phyloP scores from a whole-genome alignment of 2,797 vertebrate genomes.

The Sphaeramia orbicularis region DNA sequence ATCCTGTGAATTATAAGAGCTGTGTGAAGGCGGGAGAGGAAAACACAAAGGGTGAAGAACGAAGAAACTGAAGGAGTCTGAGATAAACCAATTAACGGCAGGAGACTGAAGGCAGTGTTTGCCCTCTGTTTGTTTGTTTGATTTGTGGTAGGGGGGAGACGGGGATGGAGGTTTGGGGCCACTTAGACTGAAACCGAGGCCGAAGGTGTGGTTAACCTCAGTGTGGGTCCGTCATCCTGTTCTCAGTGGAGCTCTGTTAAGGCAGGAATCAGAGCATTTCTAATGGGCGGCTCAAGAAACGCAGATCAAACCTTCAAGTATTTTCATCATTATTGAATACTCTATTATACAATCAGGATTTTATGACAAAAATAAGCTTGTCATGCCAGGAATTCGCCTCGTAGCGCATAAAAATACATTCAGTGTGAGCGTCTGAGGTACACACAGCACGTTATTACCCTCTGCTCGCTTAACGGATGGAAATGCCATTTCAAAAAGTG shows the following conservation, averaged over 20 bases:
- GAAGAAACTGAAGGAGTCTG: constrained; percentile 50
- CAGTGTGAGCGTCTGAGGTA: constrained; percentile 48
- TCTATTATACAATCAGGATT: constrained; percentile 50
- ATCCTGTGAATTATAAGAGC: constrained; percentile 35
- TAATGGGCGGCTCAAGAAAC: constrained; percentile 48
- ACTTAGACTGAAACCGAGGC: constrained; percentile 66
- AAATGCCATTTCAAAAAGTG: constrained; percentile 74
- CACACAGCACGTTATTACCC: constrained; percentile 55
- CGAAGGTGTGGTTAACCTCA: constrained; percentile 82
- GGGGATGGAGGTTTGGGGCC: constrained; percentile 51
- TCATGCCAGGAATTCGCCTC: constrained; percentile 52
- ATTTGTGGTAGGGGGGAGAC: constrained; percentile 61
- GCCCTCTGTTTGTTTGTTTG: constrained; percentile 73
- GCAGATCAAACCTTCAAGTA: constrained; percentile 20
- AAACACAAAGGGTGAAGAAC: constrained; percentile 34
- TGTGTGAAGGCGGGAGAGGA: constrained; percentile 39
- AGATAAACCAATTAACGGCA: constrained; percentile 59
- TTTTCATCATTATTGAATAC: constrained; percentile 52
- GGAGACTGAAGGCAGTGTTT: constrained; percentile 52
- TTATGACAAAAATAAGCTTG: constrained; percentile 35
- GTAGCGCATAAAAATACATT: constrained; percentile 55
- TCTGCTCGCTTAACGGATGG: constrained; percentile 62
- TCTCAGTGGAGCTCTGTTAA: constrained; percentile 58
- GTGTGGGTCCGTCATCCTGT: constrained; percentile 67
- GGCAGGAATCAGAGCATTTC: constrained; percentile 49